These are phyloP conservation scores for Xestia ashworthii DNA, from an alignment of 2,888 invertebrate species.

Conservation along the genomic window DNA sequence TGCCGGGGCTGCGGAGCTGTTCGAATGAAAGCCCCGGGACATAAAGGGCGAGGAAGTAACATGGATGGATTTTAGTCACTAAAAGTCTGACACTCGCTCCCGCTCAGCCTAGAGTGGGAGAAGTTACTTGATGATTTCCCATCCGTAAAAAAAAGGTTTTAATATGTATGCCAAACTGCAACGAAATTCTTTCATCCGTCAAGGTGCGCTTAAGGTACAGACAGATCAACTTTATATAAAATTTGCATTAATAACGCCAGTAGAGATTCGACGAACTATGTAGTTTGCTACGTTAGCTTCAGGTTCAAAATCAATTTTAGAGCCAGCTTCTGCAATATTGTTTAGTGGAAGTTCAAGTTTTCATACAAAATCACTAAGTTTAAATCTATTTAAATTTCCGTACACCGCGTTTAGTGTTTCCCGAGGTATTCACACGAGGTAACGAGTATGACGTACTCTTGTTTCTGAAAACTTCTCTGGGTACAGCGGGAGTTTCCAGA, in stretches of 20 bases:
- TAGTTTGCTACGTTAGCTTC: neutral
- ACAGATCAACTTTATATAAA: neutral
- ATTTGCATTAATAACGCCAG: neutral
- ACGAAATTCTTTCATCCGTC: neutral
- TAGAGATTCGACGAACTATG: neutral
- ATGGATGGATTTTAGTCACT: too few relatives aligned
- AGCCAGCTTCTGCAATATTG: neutral
- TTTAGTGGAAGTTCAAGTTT: conserved; percentile 11
- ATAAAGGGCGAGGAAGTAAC: too few relatives aligned
- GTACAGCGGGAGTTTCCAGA: conserved; percentile 20
- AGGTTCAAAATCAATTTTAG: conserved; percentile 3
- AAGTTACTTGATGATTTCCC: too few relatives aligned
- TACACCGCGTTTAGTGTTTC: conserved; percentile 26
- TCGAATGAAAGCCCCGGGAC: too few relatives aligned
- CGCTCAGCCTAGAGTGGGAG: too few relatives aligned
- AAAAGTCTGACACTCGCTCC: too few relatives aligned
- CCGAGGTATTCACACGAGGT: conserved; percentile 20
- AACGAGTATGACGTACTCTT: conserved; percentile 49
- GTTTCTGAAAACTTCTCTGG: conserved; percentile 50
- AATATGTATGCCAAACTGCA: neutral
- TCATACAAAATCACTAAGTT: conserved; percentile 12
- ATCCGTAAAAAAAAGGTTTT: too few relatives aligned
- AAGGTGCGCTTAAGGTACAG: neutral
- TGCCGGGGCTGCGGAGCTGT: too few relatives aligned
- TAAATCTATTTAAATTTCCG: conserved; percentile 31